Evolutionary conservation across 2,797 vertebrate genomes (phyloP).

Genomic region (Hoplostethus atlanticus): DNA sequence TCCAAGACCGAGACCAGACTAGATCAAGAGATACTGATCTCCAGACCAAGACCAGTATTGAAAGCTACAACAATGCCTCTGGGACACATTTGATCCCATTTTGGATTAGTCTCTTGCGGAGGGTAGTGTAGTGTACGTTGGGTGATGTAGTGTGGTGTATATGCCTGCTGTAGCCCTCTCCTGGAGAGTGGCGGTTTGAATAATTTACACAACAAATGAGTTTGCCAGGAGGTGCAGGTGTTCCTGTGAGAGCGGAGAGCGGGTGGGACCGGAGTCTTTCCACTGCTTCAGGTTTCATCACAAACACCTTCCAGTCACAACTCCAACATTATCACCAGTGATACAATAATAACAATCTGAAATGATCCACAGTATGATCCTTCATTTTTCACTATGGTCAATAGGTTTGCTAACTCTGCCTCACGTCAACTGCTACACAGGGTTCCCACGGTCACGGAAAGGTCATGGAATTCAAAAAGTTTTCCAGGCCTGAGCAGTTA

Average conservation of each 20-base stretch:
- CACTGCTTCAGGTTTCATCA: slow-evolving; percentile 62
- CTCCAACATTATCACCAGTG: background rate
- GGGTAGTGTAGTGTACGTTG: slow-evolving; percentile 9
- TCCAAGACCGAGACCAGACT: no score
- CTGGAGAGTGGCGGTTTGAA: slow-evolving; percentile 57
- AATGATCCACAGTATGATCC: background rate
- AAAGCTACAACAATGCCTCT: no score
- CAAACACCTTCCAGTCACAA: slow-evolving; percentile 42
- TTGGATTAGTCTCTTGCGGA: background rate
- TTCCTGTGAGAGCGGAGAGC: slow-evolving; percentile 57
- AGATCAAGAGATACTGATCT: no score
- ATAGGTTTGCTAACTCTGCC: no score
- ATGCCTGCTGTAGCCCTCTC: slow-evolving; percentile 35
- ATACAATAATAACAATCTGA: slow-evolving; percentile 1
- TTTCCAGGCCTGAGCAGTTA: no score
- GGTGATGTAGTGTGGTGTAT: slow-evolving; percentile 19
- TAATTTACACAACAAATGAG: slow-evolving; percentile 76
- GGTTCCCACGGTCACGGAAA: no score
- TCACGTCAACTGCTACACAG: no score
- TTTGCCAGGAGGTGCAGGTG: slow-evolving; percentile 70
- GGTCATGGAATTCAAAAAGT: no score
- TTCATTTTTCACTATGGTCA: background rate
- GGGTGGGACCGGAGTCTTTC: slow-evolving; percentile 14
- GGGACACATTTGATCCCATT: background rate
- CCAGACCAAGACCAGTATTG: no score